phyloP scores from a whole-genome alignment of 2,797 vertebrate genomes.

The Dromococcyx pavoninus region DNA sequence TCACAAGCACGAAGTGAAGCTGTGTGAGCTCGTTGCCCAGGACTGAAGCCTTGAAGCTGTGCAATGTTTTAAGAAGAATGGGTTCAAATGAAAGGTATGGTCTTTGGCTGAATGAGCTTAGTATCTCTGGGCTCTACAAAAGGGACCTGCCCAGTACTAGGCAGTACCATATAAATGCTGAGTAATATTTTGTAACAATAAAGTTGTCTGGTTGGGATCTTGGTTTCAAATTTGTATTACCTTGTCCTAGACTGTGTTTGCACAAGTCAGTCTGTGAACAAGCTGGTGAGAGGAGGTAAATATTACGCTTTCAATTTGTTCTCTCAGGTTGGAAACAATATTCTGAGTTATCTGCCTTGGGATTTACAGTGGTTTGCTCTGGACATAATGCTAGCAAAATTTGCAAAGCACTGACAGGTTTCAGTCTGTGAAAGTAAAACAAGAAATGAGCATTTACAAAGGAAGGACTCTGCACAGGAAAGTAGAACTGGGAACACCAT shows the following conservation, averaged over 20 bases:
- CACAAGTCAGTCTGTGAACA: not conserved
- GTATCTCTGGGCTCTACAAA: not conserved
- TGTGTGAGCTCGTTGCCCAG: too few species aligned
- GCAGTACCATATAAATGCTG: not conserved
- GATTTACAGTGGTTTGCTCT: not conserved
- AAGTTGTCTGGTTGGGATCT: not conserved
- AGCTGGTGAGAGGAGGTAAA: not conserved
- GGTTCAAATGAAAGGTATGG: not conserved
- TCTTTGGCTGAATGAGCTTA: not conserved
- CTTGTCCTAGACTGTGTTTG: not conserved
- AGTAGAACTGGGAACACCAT: too few species aligned
- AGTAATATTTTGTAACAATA: not conserved
- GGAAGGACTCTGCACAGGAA: too few species aligned
- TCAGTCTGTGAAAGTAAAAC: not conserved
- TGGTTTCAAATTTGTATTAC: not conserved
- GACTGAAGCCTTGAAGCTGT: too few species aligned
- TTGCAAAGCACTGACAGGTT: not conserved
- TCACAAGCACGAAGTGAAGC: too few species aligned
- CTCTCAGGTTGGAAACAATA: not conserved
- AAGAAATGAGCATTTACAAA: not conserved
- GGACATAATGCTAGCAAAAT: not conserved
- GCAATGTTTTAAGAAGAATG: too few species aligned
- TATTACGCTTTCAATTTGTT: not conserved
- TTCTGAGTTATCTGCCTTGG: not conserved
- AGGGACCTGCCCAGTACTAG: not conserved